Base-by-base conservation (phyloP, 2,113 vertebrate species). In the Chamaea fasciata region DNA sequence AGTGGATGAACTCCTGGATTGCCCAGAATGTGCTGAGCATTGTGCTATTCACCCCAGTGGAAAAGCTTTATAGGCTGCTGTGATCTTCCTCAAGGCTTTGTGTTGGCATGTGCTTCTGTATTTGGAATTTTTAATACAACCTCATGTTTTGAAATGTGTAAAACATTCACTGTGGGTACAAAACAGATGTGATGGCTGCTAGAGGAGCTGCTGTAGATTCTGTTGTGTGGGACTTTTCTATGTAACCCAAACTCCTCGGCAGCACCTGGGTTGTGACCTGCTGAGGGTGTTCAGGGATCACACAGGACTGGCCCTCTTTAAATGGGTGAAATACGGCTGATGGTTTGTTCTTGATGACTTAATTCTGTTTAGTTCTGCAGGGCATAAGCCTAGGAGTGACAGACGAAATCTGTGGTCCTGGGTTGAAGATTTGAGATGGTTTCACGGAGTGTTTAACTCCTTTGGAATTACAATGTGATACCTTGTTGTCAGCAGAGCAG, bases 81-180 rank as follows among this genome's bases (percentile, higher is more conserved):
- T 3, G 5, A 3, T 73, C 62, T 75, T 71, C n/a, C 44, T 81
- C 20, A 18, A 12, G 28, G 65, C 60, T 89, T 91, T 75, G 7
- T 52, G 42, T 1, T 49, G 62, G 46, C 28, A n/a, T 35, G 35
- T 47, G 41, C 20, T 76, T 76, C 22, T 53, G 37, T 62, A 30
- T 85, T 92, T 85, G 12, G 49, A 13, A 73, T 85, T 87, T 81
- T 64, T 73, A 20, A 41, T 64, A 33, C 15, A 56, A 44, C 30
- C 7, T 85, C 8, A 3, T 81, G 7, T 60, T 79, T 60, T 56
- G 22, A 92, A 91, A n/a, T 39, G 41, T 18, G 10, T 74, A 19
- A 74, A 74, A 31, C 44, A 28, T 28, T 47, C 1, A 2, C 64
- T 42, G 2, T 2, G 2, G 39, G 26, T n/a, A 4, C 2, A 70